Percentiles rank a stretch among this genome's conserved stretches.
Evolutionary conservation across 2,113 vertebrate species (phyloP).

Genomic region (Plotosus lineatus): DNA sequence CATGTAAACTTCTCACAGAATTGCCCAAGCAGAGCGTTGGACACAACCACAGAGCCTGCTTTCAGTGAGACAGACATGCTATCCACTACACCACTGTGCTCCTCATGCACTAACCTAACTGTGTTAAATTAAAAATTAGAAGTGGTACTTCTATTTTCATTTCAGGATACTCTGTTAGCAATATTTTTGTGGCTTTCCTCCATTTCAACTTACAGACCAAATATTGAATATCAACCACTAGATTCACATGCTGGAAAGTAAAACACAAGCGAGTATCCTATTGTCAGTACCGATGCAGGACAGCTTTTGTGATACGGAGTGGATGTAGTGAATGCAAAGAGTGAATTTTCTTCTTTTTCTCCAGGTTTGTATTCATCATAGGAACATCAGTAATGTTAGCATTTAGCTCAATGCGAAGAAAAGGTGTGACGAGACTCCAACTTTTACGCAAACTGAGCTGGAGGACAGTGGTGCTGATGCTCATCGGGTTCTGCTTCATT

Average conservation of each 20-base stretch:
- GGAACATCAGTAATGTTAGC: conserved; percentile 72
- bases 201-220: conserved; percentile 13
- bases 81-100: too few relatives aligned
- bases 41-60: too few relatives aligned
- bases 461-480: conserved; percentile 64
- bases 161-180: not conserved
- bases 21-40: too few relatives aligned
- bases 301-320: not conserved
- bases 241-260: not conserved
- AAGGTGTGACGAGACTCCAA: conserved; percentile 63
- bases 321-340: not conserved
- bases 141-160: not conserved
- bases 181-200: conserved; percentile 9
- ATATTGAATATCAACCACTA: not conserved
- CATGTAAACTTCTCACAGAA: too few relatives aligned
- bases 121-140: not conserved
- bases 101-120: conserved; percentile 7
- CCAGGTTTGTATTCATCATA: conserved; percentile 75
- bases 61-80: too few relatives aligned
- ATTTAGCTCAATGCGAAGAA: conserved; percentile 70
- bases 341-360: conserved; percentile 31
- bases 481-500: conserved; percentile 71
- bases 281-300: not conserved
- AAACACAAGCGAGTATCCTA: not conserved
- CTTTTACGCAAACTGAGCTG: conserved; percentile 65